These are phyloP conservation scores for Oncorhynchus mykiss DNA, from an alignment of 2,113 vertebrate genomes.

Conservation along the genomic window DNA sequence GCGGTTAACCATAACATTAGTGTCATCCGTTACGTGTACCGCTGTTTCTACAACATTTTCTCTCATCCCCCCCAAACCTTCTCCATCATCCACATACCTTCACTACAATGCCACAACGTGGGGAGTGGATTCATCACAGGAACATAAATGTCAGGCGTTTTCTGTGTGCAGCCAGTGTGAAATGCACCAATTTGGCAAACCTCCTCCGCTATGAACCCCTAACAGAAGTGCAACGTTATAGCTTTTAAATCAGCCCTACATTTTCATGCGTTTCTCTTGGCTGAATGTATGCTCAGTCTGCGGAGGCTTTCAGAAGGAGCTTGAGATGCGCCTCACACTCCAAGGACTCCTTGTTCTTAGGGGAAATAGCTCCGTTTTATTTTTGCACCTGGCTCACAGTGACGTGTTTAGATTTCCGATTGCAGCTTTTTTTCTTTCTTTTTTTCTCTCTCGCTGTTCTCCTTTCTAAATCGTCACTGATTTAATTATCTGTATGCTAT, in stretches of 20 bases:
- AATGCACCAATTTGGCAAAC: not conserved
- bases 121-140: not conserved
- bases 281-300: constrained; percentile 32
- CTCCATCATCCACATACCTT: not conserved
- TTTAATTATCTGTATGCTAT: not conserved
- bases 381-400: constrained; percentile 27
- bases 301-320: not conserved
- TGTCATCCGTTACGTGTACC: not conserved
- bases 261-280: constrained; percentile 53
- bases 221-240: not conserved
- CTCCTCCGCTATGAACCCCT: not conserved
- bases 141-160: not conserved
- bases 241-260: constrained; percentile 63
- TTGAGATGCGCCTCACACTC: not conserved
- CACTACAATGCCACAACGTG: not conserved
- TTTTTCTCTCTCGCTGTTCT: not conserved
- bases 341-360: not conserved
- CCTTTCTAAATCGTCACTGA: not conserved
- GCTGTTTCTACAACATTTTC: not conserved
- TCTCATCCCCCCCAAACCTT: not conserved
- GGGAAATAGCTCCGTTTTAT: constrained; percentile 12
- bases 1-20: not conserved
- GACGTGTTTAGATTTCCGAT: constrained; percentile 18
- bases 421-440: not conserved
- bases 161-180: not conserved